These are phyloP conservation scores for Fulica atra DNA, from an alignment of 2,113 vertebrate species.

Conservation along the genomic window DNA sequence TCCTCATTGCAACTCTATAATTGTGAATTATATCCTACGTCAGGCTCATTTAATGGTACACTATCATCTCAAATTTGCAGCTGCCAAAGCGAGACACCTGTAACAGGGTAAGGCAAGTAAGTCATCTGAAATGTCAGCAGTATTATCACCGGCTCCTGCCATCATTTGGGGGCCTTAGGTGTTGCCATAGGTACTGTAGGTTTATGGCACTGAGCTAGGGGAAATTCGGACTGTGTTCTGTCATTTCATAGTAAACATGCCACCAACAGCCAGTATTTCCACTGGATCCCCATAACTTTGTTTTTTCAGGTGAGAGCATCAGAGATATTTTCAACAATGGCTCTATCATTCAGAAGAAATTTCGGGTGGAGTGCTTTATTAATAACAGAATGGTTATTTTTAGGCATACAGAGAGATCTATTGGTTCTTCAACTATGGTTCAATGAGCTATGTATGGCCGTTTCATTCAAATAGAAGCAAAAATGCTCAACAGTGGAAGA, in stretches of 20 bases:
- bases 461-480: background rate
- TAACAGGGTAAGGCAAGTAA: background rate
- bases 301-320: background rate
- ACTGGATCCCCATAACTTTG: background rate
- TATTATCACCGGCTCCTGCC: background rate
- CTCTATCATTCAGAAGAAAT: background rate
- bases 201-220: background rate
- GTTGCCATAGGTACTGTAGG: background rate
- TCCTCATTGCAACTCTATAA: background rate
- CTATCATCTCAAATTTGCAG: background rate
- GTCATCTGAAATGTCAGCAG: background rate
- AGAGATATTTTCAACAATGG: background rate
- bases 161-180: background rate
- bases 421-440: background rate
- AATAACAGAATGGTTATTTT: background rate
- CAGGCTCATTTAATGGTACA: background rate
- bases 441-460: background rate
- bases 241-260: background rate
- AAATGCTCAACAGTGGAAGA: background rate
- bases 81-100: background rate
- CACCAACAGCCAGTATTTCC: background rate
- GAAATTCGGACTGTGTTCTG: background rate
- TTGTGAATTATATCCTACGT: background rate
- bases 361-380: background rate
- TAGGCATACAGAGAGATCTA: background rate